Evolutionary conservation across 1,140 invertebrate genomes (phyloP).

Genomic region (Drosophila mayri): DNA sequence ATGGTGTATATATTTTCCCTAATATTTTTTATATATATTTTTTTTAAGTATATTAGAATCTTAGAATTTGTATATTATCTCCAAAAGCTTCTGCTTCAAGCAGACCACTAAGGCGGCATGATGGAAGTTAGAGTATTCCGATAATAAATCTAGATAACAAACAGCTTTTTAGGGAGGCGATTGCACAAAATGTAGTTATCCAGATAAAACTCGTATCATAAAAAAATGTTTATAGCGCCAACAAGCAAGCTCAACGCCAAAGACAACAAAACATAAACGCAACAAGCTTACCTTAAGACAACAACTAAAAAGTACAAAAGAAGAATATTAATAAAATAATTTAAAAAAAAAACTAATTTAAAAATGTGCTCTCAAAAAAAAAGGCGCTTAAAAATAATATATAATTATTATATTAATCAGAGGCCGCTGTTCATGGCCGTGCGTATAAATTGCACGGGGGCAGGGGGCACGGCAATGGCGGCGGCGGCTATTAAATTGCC

Average conservation of each 20-base stretch:
- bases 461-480: slow-evolving; percentile 63
- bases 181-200: slow-evolving; percentile 5
- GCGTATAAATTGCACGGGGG: slow-evolving; percentile 69
- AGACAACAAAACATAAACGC: slow-evolving; percentile 19
- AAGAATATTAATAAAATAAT: neutral
- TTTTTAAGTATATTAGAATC: neutral
- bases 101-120: neutral
- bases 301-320: neutral
- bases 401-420: slow-evolving; percentile 17
- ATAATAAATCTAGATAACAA: slow-evolving; percentile 27
- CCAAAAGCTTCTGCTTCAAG: neutral
- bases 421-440: slow-evolving; percentile 76
- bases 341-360: slow-evolving; percentile 9
- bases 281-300: slow-evolving; percentile 2
- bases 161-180: slow-evolving; percentile 1
- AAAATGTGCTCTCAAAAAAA: slow-evolving; percentile 8
- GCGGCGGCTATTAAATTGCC: slow-evolving; percentile 70
- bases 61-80: neutral
- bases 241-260: neutral
- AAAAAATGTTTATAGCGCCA: slow-evolving; percentile 24
- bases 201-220: slow-evolving; percentile 28
- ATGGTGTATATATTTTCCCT: too few species aligned
- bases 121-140: neutral
- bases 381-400: slow-evolving; percentile 17
- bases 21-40: neutral